Conservation (phyloP, 2,113 vertebrate species). For the Psammodynastes pulverulentus region DNA sequence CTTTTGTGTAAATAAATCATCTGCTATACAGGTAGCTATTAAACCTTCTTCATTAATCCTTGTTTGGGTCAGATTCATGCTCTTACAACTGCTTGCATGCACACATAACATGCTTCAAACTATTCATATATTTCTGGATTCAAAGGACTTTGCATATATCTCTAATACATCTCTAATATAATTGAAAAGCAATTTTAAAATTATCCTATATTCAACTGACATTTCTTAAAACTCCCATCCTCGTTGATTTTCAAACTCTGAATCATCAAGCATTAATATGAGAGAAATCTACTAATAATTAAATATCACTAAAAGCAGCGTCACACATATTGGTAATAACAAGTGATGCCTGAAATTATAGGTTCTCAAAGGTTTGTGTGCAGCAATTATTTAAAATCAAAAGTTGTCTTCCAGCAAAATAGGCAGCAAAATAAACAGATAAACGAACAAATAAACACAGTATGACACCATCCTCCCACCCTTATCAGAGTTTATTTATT, state of each 20-base stretch:
- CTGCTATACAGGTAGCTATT: background rate
- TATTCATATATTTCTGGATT: background rate
- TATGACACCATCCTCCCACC: background rate
- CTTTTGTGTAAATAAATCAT: background rate
- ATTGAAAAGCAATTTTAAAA: background rate
- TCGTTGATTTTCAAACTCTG: constrained; percentile 8
- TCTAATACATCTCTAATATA: background rate
- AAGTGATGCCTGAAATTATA: background rate
- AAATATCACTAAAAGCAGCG: background rate
- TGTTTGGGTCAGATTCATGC: background rate
- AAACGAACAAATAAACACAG: too few species aligned
- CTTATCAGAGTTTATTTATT: background rate
- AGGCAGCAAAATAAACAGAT: background rate
- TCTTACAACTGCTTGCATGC: background rate
- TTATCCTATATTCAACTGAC: background rate
- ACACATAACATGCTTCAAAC: background rate
- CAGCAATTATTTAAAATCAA: background rate
- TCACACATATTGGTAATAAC: background rate
- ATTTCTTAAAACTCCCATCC: background rate
- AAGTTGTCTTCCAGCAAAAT: background rate
- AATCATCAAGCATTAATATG: constrained; percentile 4
- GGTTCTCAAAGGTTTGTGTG: background rate
- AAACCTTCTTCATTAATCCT: background rate
- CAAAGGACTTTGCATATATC: background rate
- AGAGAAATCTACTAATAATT: background rate